Evolutionary conservation across 2,113 vertebrate genomes (phyloP), one percentile per base, ranked within the genome.

Genomic region (Gallinago undulata): DNA sequence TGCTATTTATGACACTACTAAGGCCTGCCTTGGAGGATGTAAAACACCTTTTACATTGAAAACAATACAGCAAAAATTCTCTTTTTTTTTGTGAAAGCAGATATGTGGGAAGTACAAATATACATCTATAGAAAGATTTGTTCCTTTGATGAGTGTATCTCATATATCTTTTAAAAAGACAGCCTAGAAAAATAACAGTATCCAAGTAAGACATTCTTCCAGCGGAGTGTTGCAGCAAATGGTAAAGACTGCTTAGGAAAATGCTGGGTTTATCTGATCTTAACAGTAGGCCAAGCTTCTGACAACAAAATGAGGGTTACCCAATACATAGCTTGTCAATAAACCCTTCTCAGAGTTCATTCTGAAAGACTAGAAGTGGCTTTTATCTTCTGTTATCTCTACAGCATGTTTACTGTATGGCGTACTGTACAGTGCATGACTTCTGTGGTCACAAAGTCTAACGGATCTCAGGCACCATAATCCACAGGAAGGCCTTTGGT

Each of bases 361-460:
- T 89, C 68, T 55, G 53, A 33, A 11, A 80, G 45, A 5, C 47
- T 60, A 4, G 33, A 79, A 75, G 33, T 79, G 55, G 31, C 62
- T 82, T 84, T 75, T 87, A 1, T 30, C 23, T 78, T 27, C 51
- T 79, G 13, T 73, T 79, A 22, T n/a, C 69, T 27, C 25, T 80
- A 1, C 37, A 73, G 78, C 41, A 12, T 9, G 23, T 28, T 78
- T 74, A 37, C 39, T 66, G 18, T 51, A 1, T 50, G 19, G 12
- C 3, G 39, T 68, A 27, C 60, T 62, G 2, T 53, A 33, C 30
- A 59, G 14, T 39, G 25, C 39, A 24, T 27, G 60, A 28, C 30
- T n/a, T 33, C 37, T 87, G 59, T 8, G 9, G 37, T 62, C 67
- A 70, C 30, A 0, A 0, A 41, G 18, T 27, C 60, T 90, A 12